Conservation (phyloP, 2,797 vertebrate genomes). For the Poecilia velifera region DNA sequence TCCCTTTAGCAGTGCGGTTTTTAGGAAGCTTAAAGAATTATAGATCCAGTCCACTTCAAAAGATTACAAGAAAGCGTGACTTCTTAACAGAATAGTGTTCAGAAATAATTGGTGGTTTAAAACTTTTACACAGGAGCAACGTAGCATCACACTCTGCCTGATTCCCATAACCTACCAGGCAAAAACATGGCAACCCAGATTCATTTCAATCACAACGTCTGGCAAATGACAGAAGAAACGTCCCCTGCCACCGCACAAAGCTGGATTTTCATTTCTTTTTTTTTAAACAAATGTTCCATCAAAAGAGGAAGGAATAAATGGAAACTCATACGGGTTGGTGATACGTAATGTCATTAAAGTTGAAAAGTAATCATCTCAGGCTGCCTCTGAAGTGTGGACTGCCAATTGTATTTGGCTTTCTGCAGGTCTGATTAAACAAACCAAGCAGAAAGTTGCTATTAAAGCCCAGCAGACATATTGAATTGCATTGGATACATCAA, state of each 20-base stretch:
- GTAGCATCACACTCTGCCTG: neutral
- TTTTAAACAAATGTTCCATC: constrained; percentile 14
- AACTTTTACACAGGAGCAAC: constrained; percentile 3
- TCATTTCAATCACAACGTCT: constrained; percentile 50
- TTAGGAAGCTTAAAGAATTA: neutral
- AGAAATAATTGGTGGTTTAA: neutral
- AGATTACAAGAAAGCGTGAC: neutral
- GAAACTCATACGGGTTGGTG: constrained; percentile 28
- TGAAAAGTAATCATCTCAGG: constrained; percentile 54
- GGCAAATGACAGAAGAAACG: constrained; percentile 24
- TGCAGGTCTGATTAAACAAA: constrained; percentile 58
- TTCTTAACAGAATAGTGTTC: neutral
- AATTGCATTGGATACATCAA: constrained; percentile 53
- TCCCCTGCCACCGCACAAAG: constrained; percentile 26
- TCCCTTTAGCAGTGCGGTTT: neutral
- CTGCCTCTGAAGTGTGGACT: constrained; percentile 49
- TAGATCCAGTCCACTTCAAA: neutral
- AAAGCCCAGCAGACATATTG: constrained; percentile 38
- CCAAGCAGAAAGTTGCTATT: constrained; percentile 34
- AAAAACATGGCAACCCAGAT: constrained; percentile 26
- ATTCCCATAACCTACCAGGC: constrained; percentile 12
- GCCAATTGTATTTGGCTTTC: constrained; percentile 46
- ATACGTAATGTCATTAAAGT: constrained; percentile 56
- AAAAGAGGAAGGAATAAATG: constrained; percentile 31
- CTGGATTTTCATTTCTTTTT: constrained; percentile 48